Conservation (phyloP, 2,888 invertebrate genomes). For the Melangyna quadrimaculata region DNA sequence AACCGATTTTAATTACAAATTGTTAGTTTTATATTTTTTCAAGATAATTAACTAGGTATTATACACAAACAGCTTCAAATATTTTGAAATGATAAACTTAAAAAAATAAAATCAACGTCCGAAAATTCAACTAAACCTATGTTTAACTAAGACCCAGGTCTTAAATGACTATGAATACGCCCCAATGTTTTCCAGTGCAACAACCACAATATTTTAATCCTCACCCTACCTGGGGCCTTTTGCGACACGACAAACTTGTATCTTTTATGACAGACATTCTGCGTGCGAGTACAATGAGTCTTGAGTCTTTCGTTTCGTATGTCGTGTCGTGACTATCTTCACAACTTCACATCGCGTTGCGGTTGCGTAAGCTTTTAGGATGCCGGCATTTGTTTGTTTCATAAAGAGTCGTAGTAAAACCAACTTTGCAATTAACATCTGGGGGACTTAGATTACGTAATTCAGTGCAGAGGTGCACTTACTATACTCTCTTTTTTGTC, state of each 20-base stretch:
- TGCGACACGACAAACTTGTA: slow-evolving; percentile 15
- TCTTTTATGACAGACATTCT: slow-evolving; percentile 26
- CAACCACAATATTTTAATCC: slow-evolving; percentile 5
- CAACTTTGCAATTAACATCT: slow-evolving; percentile 20
- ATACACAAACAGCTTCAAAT: too few relatives aligned
- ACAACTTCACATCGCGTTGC: slow-evolving; percentile 51
- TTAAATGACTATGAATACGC: too few relatives aligned
- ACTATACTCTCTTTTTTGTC: neutral
- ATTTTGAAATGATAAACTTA: too few relatives aligned
- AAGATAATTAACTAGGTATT: too few relatives aligned
- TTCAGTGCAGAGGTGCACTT: slow-evolving; percentile 26
- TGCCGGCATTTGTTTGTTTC: slow-evolving; percentile 55
- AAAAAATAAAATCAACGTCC: too few relatives aligned
- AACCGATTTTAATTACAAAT: too few relatives aligned
- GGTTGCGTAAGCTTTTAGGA: slow-evolving; percentile 63
- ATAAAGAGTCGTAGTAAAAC: neutral
- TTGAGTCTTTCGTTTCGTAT: slow-evolving; percentile 6
- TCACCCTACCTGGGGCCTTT: neutral
- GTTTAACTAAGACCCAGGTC: too few relatives aligned
- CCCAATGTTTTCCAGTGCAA: slow-evolving; percentile 18
- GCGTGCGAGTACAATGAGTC: slow-evolving; percentile 29
- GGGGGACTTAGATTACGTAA: slow-evolving; percentile 11
- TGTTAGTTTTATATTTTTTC: too few relatives aligned
- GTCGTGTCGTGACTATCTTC: slow-evolving; percentile 48
- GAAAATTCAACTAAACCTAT: too few relatives aligned